Evolutionary conservation across 2,888 invertebrate species (phyloP), one percentile per base, ranked within the genome.

Genomic region (Leptothorax acervorum): DNA sequence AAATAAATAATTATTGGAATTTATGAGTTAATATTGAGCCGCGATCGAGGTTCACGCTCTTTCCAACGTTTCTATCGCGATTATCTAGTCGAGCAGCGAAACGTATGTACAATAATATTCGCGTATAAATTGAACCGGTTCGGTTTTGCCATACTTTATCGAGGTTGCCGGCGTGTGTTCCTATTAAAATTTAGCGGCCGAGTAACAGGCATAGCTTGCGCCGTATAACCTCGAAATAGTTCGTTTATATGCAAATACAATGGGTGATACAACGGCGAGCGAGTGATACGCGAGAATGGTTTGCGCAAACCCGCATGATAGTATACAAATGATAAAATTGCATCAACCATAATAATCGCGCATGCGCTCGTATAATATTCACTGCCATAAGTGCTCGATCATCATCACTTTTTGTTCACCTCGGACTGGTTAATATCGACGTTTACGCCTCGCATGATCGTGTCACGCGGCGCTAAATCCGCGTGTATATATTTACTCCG

Each of bases 221-320:
- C 55, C 51, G 63, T 73, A 86, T 84, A 73, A 82, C 76, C 76
- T 76, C 88, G 84, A 89, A 89, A 89, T 92, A 91, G 91, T 93
- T 93, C 92, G 92, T 93, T 93, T 93, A 92, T 92, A 93, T 93
- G 93, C 92, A 93, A 93, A 93, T 93, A 87, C 89, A 85, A 81
- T 82, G 87, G 88, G 84, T 81, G 70, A 70, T 76, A 86, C 66
- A 87, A 81, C 86, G 88, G 85, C 87, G 87, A 85, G 87, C 73
- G 66, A 48, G 85, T 73, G 85, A 83, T 75, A 83, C 85, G 78
- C 66, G 85, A 73, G 78, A 87, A 87, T 88, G 84, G 70, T 65
- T 70, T 60, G 62, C 57, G 66, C 74, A 62, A 76, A 86, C 82
- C 71, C 87, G 83, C 82, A 86, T 84, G 87, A 83, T 79, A 82